Conservation (phyloP, 1,140 invertebrate genomes). For the Drepana arcuata region DNA sequence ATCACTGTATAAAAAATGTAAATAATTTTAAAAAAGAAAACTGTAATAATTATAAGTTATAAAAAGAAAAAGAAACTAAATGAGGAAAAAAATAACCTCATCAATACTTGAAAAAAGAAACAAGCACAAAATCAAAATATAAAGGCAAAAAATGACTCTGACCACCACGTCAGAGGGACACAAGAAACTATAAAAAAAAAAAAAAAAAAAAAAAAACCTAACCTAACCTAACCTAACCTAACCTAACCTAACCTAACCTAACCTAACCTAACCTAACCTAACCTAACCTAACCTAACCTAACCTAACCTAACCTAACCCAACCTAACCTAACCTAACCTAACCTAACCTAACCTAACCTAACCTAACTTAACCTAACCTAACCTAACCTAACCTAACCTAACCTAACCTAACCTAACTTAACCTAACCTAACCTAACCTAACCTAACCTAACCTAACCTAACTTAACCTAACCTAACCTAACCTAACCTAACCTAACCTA, state of each 20-base stretch:
- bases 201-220: too few relatives aligned
- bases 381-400: background rate
- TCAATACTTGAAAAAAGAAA: too few relatives aligned
- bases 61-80: too few relatives aligned
- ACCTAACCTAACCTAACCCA: background rate
- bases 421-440: background rate
- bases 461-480: slow-evolving; percentile 2
- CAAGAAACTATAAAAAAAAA: too few relatives aligned
- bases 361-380: background rate
- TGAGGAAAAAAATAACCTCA: too few relatives aligned
- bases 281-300: background rate
- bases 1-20: too few relatives aligned
- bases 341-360: background rate
- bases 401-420: background rate
- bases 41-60: too few relatives aligned
- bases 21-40: too few relatives aligned
- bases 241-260: background rate
- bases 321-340: slow-evolving; percentile 1
- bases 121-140: too few relatives aligned
- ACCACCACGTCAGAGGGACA: too few relatives aligned
- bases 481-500: slow-evolving; percentile 8
- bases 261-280: slow-evolving; percentile 8
- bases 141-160: too few relatives aligned
- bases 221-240: slow-evolving; percentile 3
- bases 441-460: slow-evolving; percentile 1